Percentiles rank a stretch among this genome's conserved stretches.
Conservation (phyloP, 2,797 vertebrate species). For the Leptoclinus maculatus region DNA sequence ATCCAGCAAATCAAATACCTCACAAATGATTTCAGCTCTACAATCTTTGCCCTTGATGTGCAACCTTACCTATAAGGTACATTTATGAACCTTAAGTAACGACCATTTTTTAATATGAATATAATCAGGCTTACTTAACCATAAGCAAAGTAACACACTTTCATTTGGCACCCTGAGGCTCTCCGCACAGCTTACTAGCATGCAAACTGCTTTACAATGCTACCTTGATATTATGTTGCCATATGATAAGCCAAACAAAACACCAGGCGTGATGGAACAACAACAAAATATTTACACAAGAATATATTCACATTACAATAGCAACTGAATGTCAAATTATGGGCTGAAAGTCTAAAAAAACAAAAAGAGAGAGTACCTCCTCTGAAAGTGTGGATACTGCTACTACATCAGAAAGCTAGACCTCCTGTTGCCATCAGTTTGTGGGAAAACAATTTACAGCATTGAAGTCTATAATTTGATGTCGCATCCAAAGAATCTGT, state of each 20-base stretch:
- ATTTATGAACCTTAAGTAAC: background rate
- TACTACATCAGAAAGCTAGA: background rate
- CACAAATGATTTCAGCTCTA: background rate
- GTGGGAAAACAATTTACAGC: conserved; percentile 18
- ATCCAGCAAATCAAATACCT: background rate
- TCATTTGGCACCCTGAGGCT: background rate
- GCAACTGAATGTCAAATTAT: background rate
- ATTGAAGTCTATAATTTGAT: conserved; percentile 38
- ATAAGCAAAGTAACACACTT: background rate
- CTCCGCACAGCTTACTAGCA: background rate
- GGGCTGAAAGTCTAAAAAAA: background rate
- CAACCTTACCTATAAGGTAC: background rate
- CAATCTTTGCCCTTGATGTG: background rate
- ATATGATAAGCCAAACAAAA: background rate
- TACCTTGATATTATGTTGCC: background rate
- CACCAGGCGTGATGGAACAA: background rate
- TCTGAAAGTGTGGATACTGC: background rate
- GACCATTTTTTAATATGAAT: background rate
- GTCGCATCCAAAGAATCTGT: conserved; percentile 20
- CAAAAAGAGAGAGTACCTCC: background rate
- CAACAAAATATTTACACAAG: background rate
- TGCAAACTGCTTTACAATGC: background rate
- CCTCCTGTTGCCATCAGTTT: background rate
- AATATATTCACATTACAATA: conserved; percentile 7
- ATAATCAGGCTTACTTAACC: background rate